A percentile compares a stretch with the other conserved stretches of the same genome.
phyloP scores from a whole-genome alignment of 2,888 invertebrate species.

The Dorcus hopei region DNA sequence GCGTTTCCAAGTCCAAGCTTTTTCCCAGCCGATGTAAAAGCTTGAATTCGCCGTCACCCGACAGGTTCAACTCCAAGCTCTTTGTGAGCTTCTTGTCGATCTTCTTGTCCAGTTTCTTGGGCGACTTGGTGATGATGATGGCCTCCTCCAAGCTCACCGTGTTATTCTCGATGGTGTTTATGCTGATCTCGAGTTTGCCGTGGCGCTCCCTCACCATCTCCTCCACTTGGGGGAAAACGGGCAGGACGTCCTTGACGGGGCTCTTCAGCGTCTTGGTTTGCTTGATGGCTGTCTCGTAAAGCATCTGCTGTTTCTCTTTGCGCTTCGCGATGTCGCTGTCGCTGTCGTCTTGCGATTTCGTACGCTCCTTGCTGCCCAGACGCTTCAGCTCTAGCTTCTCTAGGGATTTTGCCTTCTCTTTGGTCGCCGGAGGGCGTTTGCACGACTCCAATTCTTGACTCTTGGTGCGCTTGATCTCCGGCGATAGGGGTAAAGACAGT shows the following conservation, averaged over 20 bases:
- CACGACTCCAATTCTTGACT: conserved; percentile 60
- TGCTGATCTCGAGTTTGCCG: conserved; percentile 71
- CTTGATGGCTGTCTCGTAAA: conserved; percentile 72
- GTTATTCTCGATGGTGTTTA: conserved; percentile 56
- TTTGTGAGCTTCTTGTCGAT: conserved; percentile 54
- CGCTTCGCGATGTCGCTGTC: conserved; percentile 70
- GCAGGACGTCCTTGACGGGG: conserved; percentile 69
- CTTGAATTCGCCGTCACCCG: conserved; percentile 37
- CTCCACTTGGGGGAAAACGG: conserved; percentile 69
- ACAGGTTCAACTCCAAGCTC: conserved; percentile 64
- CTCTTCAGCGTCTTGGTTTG: conserved; percentile 72
- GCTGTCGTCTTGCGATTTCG: conserved; percentile 70
- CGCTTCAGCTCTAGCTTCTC: conserved; percentile 63
- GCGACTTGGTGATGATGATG: conserved; percentile 72
- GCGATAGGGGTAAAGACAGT: conserved; percentile 31
- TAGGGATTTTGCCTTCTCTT: conserved; percentile 67
- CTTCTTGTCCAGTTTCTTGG: conserved; percentile 63
- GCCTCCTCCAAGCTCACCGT: conserved; percentile 60
- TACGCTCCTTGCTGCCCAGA: conserved; percentile 60
- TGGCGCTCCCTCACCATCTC: conserved; percentile 71
- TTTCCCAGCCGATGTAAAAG: conserved; percentile 45
- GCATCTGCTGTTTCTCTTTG: conserved; percentile 70
- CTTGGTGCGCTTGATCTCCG: conserved; percentile 56
- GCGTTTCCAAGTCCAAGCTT: conserved; percentile 46
- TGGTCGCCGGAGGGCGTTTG: conserved; percentile 52